Percentiles rank a stretch among this genome's conserved stretches.
These are phyloP conservation scores for Tetrax tetrax DNA, from an alignment of 2,113 vertebrate genomes.

Conservation along the genomic window DNA sequence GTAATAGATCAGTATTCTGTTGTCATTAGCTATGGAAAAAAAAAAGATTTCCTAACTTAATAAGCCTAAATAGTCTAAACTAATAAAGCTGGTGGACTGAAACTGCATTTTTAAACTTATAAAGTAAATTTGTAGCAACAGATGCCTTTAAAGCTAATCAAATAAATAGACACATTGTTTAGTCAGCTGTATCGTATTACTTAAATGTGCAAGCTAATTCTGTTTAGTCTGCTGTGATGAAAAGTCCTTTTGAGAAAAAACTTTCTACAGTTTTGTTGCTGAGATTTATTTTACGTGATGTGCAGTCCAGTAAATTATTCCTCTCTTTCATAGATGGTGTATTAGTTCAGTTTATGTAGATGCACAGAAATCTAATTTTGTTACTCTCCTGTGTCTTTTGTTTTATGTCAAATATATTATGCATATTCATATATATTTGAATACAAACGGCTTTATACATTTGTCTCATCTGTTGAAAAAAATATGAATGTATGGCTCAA, in stretches of 20 bases:
- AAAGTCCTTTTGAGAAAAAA: slow-evolving; percentile 13
- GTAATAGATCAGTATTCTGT: background rate
- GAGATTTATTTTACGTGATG: background rate
- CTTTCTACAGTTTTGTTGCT: background rate
- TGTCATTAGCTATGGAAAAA: background rate
- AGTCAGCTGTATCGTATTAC: slow-evolving; percentile 70
- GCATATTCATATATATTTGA: background rate
- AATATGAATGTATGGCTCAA: background rate
- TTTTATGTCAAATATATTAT: background rate
- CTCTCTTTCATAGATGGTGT: background rate
- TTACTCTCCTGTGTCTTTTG: background rate
- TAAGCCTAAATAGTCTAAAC: background rate
- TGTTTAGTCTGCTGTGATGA: slow-evolving; percentile 56
- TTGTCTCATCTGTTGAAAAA: background rate
- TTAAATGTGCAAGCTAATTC: slow-evolving; percentile 56
- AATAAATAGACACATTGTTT: slow-evolving; percentile 69
- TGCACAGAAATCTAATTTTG: background rate
- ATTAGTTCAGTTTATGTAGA: background rate
- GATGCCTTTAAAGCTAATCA: slow-evolving; percentile 59
- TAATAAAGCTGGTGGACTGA: slow-evolving; percentile 17
- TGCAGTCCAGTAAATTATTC: background rate
- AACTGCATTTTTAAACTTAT: slow-evolving; percentile 28
- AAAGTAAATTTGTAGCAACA: slow-evolving; percentile 3
- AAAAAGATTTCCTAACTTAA: slow-evolving; percentile 5
- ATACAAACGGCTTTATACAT: background rate